These are phyloP conservation scores for Chrysina gloriosa DNA, from an alignment of 2,888 invertebrate genomes.

Conservation along the genomic window DNA sequence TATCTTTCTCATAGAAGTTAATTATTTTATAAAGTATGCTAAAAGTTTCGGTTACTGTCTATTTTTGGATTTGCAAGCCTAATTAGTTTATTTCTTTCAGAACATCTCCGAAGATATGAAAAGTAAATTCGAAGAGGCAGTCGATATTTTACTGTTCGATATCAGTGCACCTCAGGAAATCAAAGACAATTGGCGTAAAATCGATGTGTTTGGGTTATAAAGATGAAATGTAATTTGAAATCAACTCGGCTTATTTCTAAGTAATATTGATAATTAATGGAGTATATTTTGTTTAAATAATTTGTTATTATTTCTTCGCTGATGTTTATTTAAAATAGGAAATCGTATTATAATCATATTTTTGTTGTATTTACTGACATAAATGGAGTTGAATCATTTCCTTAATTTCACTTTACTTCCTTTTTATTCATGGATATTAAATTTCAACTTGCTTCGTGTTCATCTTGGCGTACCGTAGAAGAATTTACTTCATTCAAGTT, in stretches of 20 bases:
- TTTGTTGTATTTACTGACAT: too few relatives aligned
- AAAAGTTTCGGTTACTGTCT: too few relatives aligned
- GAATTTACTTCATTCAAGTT: constrained; percentile 13
- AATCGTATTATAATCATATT: too few relatives aligned
- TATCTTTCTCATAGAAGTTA: background rate
- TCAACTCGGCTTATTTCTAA: too few relatives aligned
- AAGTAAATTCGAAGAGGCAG: constrained; percentile 54
- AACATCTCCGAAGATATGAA: constrained; percentile 40
- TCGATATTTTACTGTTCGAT: constrained; percentile 58
- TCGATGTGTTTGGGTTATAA: constrained; percentile 5
- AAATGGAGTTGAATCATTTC: too few relatives aligned
- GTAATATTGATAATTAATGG: too few relatives aligned
- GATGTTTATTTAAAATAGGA: background rate
- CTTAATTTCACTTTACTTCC: background rate
- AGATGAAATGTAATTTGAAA: background rate
- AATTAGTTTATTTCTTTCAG: constrained; percentile 23
- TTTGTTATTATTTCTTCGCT: background rate
- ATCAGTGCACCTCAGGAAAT: constrained; percentile 56
- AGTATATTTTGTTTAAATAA: background rate
- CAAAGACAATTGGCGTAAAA: constrained; percentile 41
- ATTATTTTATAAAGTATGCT: background rate
- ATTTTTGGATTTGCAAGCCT: background rate
- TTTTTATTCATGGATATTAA: constrained; percentile 30
- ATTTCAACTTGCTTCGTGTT: constrained; percentile 33
- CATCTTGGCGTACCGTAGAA: background rate